These are phyloP conservation scores for Rhinogobio ventralis DNA, from an alignment of 2,797 vertebrate species.

Conservation along the genomic window DNA sequence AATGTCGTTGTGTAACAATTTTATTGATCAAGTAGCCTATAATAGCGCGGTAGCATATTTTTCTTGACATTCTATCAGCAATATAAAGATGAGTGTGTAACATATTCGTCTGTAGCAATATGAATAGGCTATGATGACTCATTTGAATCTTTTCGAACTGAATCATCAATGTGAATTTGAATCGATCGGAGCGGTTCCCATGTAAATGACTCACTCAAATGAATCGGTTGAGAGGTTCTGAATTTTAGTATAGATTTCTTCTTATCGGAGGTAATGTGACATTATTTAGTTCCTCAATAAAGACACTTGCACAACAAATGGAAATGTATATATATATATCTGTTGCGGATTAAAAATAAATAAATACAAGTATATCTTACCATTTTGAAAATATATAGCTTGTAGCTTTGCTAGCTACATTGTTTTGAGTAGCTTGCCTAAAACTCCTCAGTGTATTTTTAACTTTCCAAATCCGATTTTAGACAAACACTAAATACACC, in stretches of 20 bases:
- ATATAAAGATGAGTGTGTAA: background rate
- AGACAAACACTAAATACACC: conserved; percentile 16
- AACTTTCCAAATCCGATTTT: conserved; percentile 8
- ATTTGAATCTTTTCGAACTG: background rate
- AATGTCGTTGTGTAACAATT: background rate
- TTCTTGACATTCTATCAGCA: background rate
- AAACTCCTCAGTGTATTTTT: too few species aligned
- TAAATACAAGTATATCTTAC: background rate
- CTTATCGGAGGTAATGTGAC: background rate
- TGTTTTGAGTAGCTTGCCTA: too few species aligned
- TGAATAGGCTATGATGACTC: background rate
- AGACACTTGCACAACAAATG: background rate
- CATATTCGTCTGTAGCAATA: background rate
- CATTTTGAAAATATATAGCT: background rate
- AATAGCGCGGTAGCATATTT: background rate
- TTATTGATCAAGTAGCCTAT: background rate
- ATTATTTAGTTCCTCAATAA: background rate
- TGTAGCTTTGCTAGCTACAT: background rate
- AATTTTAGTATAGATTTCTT: too few species aligned
- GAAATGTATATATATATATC: too few species aligned
- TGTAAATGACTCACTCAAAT: background rate
- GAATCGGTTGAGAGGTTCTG: background rate
- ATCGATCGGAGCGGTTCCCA: background rate
- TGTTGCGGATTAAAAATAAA: too few species aligned
- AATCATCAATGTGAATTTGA: background rate